Percentiles rank a stretch among this genome's conserved stretches.
These are phyloP conservation scores for Drosophila tani DNA, from an alignment of 1,140 invertebrate genomes.

Conservation along the genomic window DNA sequence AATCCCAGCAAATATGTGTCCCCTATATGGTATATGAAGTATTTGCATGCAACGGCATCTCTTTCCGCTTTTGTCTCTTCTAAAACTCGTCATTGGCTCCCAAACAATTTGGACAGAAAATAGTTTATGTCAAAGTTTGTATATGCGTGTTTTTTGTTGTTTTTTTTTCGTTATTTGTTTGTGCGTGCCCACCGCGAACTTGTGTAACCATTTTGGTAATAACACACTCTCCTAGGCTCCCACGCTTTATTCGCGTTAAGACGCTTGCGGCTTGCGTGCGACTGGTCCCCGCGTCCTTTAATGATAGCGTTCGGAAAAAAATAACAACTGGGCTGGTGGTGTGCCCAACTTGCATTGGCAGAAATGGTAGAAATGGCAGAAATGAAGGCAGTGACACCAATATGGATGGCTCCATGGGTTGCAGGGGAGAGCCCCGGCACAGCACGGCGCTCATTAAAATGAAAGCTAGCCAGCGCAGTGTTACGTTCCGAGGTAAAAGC, in stretches of 20 bases:
- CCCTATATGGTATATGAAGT: not conserved
- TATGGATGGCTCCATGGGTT: slow-evolving; percentile 14
- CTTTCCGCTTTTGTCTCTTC: not conserved
- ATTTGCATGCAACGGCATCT: slow-evolving; percentile 4
- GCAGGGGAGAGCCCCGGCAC: too few species aligned
- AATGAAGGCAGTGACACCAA: slow-evolving; percentile 24
- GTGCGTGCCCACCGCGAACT: slow-evolving; percentile 23
- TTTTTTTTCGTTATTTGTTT: not conserved
- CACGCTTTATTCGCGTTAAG: not conserved
- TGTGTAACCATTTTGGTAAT: slow-evolving; percentile 45
- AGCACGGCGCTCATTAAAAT: not conserved
- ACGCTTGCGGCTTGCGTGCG: slow-evolving; percentile 28
- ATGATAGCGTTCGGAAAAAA: slow-evolving; percentile 17
- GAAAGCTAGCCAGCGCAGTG: not conserved
- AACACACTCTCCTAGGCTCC: slow-evolving; percentile 28
- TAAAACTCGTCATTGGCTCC: not conserved
- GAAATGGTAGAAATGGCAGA: slow-evolving; percentile 24
- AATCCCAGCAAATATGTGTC: slow-evolving; percentile 2
- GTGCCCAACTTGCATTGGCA: slow-evolving; percentile 7
- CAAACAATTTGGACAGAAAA: not conserved
- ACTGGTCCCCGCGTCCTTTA: slow-evolving; percentile 11
- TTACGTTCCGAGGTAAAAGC: slow-evolving; percentile 6
- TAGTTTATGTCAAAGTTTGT: slow-evolving; percentile 5
- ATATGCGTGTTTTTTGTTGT: not conserved
- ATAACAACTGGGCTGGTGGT: not conserved